Base-by-base conservation (phyloP, 2,797 vertebrate genomes). In the Borostomias antarcticus region DNA sequence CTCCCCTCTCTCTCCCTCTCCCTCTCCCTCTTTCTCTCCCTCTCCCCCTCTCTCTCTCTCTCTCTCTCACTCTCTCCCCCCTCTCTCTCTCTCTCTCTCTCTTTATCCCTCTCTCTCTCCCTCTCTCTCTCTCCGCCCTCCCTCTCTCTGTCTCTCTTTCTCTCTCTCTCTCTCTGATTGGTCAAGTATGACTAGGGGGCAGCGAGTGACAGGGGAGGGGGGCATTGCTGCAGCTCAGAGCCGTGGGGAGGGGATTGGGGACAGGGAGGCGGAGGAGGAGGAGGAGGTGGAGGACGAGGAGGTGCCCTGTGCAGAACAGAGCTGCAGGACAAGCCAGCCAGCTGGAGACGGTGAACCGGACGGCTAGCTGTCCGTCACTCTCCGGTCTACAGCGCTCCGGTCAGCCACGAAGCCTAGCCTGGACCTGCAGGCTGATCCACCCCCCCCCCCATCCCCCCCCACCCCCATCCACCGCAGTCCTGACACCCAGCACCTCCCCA, bases 301-400 rank as follows among this genome's bases (percentile, higher is more conserved):
- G 40, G 3, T n/a, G 37, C 11, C 8, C 37, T 10, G 37, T 40
- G 35, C 7, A 37, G 35, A 3, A 8, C 35, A 37, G 35, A n/a
- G 35, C 35, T 13, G 13, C 35, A 37, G 35, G 40, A 43, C 40
- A 43, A 50, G 40, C n/a, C 15, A 15, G 13, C 40, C 3, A 17
- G 13, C 40, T n/a, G 40, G 40, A 45, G 48, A 5, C 47, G 47
- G 47, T 19, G 21, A 50, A 9, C 3, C 40, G 6, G 6, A 45
- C 13, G 33, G 57, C 26, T 59, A 43, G 40, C 57, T 43, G 57
- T 59, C 57, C 10, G 21, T 59, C 40, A 59, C 57, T 17, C 40
- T 59, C 57, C 40, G 35, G 33, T 3, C 35, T 30, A n/a, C 30
- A 35, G 54, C 30, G 9, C 30, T 57, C 54, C 5, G 33, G 32